Base-by-base conservation (phyloP, 2,797 vertebrate genomes). In the Tapera naevia region DNA sequence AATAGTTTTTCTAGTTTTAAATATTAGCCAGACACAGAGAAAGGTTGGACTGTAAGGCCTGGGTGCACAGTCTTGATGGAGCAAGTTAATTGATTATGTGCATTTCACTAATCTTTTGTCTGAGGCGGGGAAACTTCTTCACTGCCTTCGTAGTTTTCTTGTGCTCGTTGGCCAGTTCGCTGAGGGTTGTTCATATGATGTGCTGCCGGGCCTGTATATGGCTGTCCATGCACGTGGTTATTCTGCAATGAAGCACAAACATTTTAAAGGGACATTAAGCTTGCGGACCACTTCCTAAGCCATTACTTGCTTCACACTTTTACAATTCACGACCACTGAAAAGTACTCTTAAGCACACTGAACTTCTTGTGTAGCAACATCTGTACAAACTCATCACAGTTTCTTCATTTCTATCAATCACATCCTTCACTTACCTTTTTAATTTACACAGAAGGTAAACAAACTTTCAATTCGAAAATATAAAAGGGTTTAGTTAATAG, bases 101-200 rank as follows among this genome's bases (percentile, higher is more conserved):
- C 98, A 98, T 95, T 93, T 98, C 98, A 98, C 96, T 99, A 99
- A 98, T 99, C 99, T 98, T 99, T 99, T 61, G 99, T 98, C 85
- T 98, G 99, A 98, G 98, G 97, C 15, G 98, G 98, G 95, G 99
- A 97, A 60, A 98, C 98, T 98, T 99, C 99, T 98, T 99, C 99
- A 88, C 98, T 98, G 98, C 98, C 98, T 98, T 99, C 99, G 89
- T 98, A 99, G 97, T 98, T 99, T 97, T 99, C 99, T 99, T 99
- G 99, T 99, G 99, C 99, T 99, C 99, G 98, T 96, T 99, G 99
- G 98, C 99, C 99, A 86, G 98, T 98, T 97, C 99, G 98, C 97
- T 99, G 99, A 97, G 99, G 99, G 98, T 99, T 99, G 98, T 99
- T 99, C 99, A 99, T 99, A 97, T 99, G 99, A 98, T 99, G 99